Percentiles rank a stretch among this genome's conserved stretches.
Conservation (phyloP, 37 sponge, comb jelly and placozoan genomes). For the Cliona cf. orientalis region DNA sequence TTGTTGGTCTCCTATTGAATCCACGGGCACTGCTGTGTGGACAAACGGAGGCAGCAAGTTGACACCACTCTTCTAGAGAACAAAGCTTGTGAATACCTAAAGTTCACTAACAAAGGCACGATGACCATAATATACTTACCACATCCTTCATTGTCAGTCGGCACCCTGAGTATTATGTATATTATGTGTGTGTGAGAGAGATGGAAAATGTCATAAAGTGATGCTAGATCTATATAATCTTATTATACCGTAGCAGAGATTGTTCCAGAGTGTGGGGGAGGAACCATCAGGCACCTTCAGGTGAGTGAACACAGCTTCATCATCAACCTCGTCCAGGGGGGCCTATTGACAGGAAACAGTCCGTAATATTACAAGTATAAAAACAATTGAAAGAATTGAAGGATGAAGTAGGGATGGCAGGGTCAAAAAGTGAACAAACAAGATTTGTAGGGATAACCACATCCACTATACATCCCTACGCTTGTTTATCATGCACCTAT, state of each 20-base stretch:
- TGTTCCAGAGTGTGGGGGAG: neutral
- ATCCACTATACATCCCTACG: neutral
- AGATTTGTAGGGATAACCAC: neutral
- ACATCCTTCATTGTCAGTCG: slow-evolving; percentile 61
- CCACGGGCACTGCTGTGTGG: neutral
- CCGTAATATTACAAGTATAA: too few species aligned
- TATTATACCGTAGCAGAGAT: slow-evolving; percentile 48
- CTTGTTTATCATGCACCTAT: too few species aligned
- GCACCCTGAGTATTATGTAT: too few species aligned
- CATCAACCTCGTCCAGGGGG: neutral
- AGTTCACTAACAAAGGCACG: neutral
- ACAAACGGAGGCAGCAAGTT: neutral
- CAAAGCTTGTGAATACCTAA: neutral
- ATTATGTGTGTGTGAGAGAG: neutral
- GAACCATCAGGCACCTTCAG: neutral
- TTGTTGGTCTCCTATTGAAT: neutral
- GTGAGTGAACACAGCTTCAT: slow-evolving; percentile 35
- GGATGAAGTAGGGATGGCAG: neutral
- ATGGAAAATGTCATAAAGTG: neutral
- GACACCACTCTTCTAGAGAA: neutral
- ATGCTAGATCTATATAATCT: neutral
- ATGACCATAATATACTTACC: slow-evolving; percentile 38
- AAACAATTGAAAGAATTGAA: neutral
- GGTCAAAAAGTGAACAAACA: neutral
- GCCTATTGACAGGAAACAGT: slow-evolving; percentile 18